Evolutionary conservation across 2,113 vertebrate species (phyloP).

Genomic region (Crotophaga sulcirostris): DNA sequence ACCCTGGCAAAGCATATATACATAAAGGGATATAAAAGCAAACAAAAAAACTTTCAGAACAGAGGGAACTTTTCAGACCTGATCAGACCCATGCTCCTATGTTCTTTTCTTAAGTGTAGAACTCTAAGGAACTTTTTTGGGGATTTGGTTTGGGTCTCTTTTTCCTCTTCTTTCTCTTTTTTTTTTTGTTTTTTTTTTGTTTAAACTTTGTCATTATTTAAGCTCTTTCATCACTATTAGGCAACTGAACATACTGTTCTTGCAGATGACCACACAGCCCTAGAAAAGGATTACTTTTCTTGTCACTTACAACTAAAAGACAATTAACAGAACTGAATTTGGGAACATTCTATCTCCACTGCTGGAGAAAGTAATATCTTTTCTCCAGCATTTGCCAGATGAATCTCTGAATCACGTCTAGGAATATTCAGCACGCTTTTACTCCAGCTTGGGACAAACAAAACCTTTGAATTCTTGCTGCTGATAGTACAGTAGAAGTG

Average conservation of each 20-base stretch:
- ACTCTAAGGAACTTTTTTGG: neutral
- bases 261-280: neutral
- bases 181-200: too few relatives aligned
- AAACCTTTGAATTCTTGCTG: neutral
- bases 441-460: neutral
- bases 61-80: neutral
- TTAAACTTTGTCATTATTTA: neutral
- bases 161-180: neutral
- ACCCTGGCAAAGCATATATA: neutral
- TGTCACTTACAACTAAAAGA: neutral
- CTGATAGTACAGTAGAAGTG: neutral
- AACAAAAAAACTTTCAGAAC: neutral
- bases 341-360: neutral
- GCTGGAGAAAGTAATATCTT: neutral
- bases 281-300: conserved; percentile 8
- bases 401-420: neutral
- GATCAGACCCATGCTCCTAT: neutral
- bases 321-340: neutral
- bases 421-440: neutral
- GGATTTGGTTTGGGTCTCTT: too few relatives aligned
- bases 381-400: neutral
- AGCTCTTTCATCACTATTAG: neutral
- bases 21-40: neutral
- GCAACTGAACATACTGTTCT: conserved; percentile 1
- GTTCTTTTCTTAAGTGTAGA: neutral